Evolutionary conservation across 2,888 invertebrate species (phyloP).

Genomic region (Miltochrista miniata): DNA sequence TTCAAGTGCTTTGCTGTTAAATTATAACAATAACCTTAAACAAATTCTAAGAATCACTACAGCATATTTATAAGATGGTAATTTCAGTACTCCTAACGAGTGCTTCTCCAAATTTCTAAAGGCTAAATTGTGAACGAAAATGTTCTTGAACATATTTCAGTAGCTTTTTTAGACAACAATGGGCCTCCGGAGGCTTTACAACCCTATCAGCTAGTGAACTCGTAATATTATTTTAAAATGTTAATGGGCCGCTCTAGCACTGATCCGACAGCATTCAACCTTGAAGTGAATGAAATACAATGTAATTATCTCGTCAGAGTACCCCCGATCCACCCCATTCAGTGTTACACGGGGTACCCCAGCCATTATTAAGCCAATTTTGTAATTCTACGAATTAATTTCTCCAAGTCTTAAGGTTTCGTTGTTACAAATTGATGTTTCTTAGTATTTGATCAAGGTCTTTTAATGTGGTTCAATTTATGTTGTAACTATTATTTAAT

Average conservation of each 20-base stretch:
- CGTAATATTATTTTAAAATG: constrained; percentile 31
- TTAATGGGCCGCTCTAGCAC: constrained; percentile 22
- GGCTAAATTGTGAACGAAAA: constrained; percentile 22
- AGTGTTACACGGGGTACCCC: constrained; percentile 28
- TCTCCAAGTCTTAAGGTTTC: constrained; percentile 20
- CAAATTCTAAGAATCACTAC: neutral
- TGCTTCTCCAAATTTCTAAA: constrained; percentile 7
- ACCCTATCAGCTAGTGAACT: constrained; percentile 26
- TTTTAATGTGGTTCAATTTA: too few relatives aligned
- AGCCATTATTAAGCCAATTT: constrained; percentile 38
- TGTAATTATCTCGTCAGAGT: constrained; percentile 40
- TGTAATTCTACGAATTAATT: constrained; percentile 37
- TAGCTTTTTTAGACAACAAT: constrained; percentile 19
- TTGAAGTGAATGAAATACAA: constrained; percentile 36
- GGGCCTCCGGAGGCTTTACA: constrained; percentile 13
- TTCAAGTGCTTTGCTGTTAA: too few relatives aligned
- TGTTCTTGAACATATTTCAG: constrained; percentile 20
- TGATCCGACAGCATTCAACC: constrained; percentile 27
- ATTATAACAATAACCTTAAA: too few relatives aligned
- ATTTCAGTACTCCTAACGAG: neutral
- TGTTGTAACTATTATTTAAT: too few relatives aligned
- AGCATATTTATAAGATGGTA: neutral
- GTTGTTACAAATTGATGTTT: constrained; percentile 21
- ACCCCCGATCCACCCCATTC: constrained; percentile 18
- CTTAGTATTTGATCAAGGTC: constrained; percentile 7